phyloP scores from a whole-genome alignment of 2,113 vertebrate species.

The Hippocampus guttulatus region DNA sequence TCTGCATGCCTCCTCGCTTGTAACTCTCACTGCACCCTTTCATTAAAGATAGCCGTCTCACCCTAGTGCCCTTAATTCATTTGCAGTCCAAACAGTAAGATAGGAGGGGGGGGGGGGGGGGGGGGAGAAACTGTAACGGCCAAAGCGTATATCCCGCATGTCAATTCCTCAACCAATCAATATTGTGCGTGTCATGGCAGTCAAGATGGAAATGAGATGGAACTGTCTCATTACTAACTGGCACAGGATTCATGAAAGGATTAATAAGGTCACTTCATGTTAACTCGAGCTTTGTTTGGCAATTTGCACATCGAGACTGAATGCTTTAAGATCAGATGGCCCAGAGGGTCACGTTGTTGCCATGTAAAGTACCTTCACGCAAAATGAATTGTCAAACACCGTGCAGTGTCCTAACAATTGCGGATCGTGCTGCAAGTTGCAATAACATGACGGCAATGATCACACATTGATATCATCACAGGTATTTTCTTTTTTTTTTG shows the following conservation, averaged over 20 bases:
- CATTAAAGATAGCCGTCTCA: conserved; percentile 68
- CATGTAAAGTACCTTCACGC: conserved; percentile 14
- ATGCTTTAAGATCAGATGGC: conserved; percentile 43
- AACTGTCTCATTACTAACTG: conserved; percentile 67
- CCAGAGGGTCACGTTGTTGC: conserved; percentile 21
- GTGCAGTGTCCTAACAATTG: neutral
- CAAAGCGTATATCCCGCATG: conserved; percentile 64
- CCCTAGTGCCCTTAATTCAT: conserved; percentile 61
- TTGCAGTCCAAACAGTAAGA: conserved; percentile 71
- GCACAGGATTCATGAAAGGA: conserved; percentile 57
- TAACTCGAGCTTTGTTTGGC: conserved; percentile 51
- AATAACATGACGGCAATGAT: conserved; percentile 1
- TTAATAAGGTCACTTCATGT: conserved; percentile 58
- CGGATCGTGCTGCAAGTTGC: neutral
- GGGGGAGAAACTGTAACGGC: conserved; percentile 61
- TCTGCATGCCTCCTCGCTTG: conserved; percentile 20
- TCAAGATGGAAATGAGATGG: conserved; percentile 56
- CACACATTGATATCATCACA: no score
- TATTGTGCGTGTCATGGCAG: conserved; percentile 56
- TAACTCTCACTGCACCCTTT: conserved; percentile 56
- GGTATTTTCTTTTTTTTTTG: no score
- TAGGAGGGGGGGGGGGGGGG: conserved; percentile 31
- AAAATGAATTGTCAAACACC: neutral
- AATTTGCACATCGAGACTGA: conserved; percentile 55
- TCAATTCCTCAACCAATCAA: conserved; percentile 73